Percentiles rank a stretch among this genome's conserved stretches.
phyloP scores from a whole-genome alignment of 2,797 vertebrate genomes.

The Phylloscopus collybita region DNA sequence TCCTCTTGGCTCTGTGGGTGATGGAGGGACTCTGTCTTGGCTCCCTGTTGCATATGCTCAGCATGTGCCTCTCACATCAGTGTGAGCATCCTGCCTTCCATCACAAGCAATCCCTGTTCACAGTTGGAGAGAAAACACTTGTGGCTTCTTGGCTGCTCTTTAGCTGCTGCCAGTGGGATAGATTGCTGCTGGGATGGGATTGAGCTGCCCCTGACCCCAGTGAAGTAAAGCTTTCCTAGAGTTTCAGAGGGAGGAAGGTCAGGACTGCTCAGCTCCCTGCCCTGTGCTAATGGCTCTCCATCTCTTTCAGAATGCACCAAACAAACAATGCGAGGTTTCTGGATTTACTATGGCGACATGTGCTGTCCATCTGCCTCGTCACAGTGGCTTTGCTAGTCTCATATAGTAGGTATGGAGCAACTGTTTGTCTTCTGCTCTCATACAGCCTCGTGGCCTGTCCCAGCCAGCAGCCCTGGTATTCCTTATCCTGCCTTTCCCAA shows the following conservation, averaged over 20 bases:
- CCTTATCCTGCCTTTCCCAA: background rate
- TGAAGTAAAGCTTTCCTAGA: background rate
- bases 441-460: background rate
- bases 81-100: conserved; percentile 23
- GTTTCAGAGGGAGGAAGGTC: background rate
- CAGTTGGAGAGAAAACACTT: background rate
- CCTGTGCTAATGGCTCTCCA: conserved; percentile 38
- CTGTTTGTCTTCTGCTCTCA: conserved; percentile 15
- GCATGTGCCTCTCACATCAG: background rate
- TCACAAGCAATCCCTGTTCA: background rate
- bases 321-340: conserved; percentile 98
- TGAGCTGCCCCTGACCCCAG: background rate
- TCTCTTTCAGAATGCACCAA: conserved; percentile 93
- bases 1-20: background rate
- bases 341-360: conserved; percentile 96
- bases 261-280: conserved; percentile 5
- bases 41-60: conserved; percentile 11
- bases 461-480: background rate
- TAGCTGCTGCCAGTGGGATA: background rate
- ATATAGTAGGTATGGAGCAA: conserved; percentile 90
- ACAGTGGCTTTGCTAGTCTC: conserved; percentile 91
- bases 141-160: background rate
- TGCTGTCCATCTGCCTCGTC: conserved; percentile 91
- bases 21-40: background rate
- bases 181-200: background rate